phyloP scores from a whole-genome alignment of 2,797 vertebrate species.

The Fundulus diaphanus region DNA sequence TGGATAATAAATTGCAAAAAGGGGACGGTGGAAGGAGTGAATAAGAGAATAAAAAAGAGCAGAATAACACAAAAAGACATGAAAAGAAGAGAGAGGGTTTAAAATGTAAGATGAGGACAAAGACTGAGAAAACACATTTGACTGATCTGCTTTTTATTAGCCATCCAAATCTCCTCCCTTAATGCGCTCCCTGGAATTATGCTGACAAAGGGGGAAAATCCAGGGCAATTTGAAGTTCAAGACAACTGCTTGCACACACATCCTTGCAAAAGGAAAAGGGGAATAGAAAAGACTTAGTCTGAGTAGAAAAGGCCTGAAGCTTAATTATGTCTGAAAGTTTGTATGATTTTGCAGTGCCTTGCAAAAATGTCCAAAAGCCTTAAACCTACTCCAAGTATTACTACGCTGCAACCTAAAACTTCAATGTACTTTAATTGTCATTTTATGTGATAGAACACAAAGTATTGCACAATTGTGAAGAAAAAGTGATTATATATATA shows the following conservation, averaged over 20 bases:
- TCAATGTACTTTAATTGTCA: neutral
- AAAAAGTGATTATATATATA: no score
- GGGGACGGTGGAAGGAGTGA: constrained; percentile 16
- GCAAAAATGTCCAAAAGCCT: neutral
- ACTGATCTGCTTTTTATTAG: constrained; percentile 85
- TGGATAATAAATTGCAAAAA: neutral
- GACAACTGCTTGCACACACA: constrained; percentile 71
- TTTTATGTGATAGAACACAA: neutral
- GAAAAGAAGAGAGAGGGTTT: constrained; percentile 1
- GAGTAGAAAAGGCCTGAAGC: constrained; percentile 27
- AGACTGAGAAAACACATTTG: constrained; percentile 36
- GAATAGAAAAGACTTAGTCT: constrained; percentile 45
- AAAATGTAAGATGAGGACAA: constrained; percentile 18
- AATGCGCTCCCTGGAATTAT: constrained; percentile 80
- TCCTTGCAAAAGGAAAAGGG: constrained; percentile 36
- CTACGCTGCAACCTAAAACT: neutral
- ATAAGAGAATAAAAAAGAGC: constrained; percentile 37
- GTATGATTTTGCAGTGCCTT: constrained; percentile 39
- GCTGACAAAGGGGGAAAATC: constrained; percentile 83
- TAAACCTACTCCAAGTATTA: neutral
- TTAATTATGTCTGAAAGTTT: constrained; percentile 46
- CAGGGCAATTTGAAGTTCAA: constrained; percentile 71
- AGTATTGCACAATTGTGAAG: neutral
- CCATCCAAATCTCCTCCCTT: constrained; percentile 76
- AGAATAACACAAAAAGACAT: constrained; percentile 29